Evolutionary conservation across 2,888 invertebrate genomes (phyloP).

Genomic region (Antitype chi): DNA sequence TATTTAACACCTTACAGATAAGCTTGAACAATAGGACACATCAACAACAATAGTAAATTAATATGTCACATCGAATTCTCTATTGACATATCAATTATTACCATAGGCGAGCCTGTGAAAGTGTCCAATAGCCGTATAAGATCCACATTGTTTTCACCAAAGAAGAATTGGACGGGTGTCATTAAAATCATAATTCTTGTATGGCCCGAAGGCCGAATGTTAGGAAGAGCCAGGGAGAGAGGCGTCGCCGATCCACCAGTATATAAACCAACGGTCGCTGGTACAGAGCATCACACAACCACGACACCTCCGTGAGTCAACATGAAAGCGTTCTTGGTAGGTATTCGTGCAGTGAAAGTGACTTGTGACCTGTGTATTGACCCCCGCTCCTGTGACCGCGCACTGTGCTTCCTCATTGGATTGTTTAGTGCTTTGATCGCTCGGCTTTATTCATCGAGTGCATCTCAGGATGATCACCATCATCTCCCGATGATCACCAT

Average conservation of each 20-base stretch:
- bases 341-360: conserved; percentile 89
- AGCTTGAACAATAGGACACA: conserved; percentile 38
- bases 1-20: conserved; percentile 17
- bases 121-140: conserved; percentile 78
- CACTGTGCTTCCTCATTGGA: conserved; percentile 80
- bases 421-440: conserved; percentile 79
- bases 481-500: conserved; percentile 48
- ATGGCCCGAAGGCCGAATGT: conserved; percentile 89
- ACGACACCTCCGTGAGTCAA: conserved; percentile 89
- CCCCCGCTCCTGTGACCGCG: conserved; percentile 79
- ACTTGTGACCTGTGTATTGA: conserved; percentile 85
- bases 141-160: conserved; percentile 89
- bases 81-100: conserved; percentile 66
- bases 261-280: conserved; percentile 84
- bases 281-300: conserved; percentile 88
- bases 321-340: conserved; percentile 91
- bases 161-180: conserved; percentile 88
- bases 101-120: conserved; percentile 77
- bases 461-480: conserved; percentile 46
- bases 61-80: conserved; percentile 50
- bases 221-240: conserved; percentile 90
- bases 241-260: conserved; percentile 83
- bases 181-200: conserved; percentile 90
- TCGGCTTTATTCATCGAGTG: conserved; percentile 75
- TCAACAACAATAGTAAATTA: conserved; percentile 45